Conservation (phyloP, 2,797 vertebrate genomes). For the Gymnodraco acuticeps region DNA sequence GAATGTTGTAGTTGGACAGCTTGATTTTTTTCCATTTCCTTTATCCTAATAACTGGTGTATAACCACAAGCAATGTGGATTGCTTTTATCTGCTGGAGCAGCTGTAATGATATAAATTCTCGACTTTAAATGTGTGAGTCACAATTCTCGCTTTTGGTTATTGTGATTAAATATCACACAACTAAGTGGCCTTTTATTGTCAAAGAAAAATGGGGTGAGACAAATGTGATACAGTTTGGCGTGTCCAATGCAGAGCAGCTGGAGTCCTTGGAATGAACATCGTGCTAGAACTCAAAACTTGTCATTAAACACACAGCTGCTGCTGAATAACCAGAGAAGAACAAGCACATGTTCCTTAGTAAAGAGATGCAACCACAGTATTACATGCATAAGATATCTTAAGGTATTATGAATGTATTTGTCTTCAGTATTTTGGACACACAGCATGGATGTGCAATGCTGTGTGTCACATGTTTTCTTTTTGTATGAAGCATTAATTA, state of each 20-base stretch:
- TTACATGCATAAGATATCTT: too few relatives aligned
- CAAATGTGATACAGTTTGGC: background rate
- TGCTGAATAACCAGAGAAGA: background rate
- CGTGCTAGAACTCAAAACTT: background rate
- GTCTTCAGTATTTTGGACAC: too few relatives aligned
- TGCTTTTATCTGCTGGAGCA: slow-evolving; percentile 28
- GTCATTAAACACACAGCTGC: background rate
- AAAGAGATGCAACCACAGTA: too few relatives aligned
- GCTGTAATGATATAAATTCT: slow-evolving; percentile 40
- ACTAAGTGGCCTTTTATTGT: background rate
- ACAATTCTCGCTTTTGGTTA: slow-evolving; percentile 8
- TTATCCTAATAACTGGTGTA: slow-evolving; percentile 43
- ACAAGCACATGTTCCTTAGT: background rate
- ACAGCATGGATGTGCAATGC: too few relatives aligned
- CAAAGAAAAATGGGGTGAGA: slow-evolving; percentile 1
- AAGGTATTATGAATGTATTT: too few relatives aligned
- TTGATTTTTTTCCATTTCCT: slow-evolving; percentile 32
- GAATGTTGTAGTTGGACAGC: background rate
- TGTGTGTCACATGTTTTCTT: too few relatives aligned
- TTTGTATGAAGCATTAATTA: too few relatives aligned
- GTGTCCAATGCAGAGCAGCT: background rate
- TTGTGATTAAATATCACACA: slow-evolving; percentile 25
- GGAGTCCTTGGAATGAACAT: background rate
- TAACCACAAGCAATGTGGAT: slow-evolving; percentile 26
- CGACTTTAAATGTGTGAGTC: slow-evolving; percentile 12